Percentiles rank a stretch among this genome's conserved stretches.
Conservation (phyloP, 1,140 invertebrate genomes). For the Zaprionus camerounensis region DNA sequence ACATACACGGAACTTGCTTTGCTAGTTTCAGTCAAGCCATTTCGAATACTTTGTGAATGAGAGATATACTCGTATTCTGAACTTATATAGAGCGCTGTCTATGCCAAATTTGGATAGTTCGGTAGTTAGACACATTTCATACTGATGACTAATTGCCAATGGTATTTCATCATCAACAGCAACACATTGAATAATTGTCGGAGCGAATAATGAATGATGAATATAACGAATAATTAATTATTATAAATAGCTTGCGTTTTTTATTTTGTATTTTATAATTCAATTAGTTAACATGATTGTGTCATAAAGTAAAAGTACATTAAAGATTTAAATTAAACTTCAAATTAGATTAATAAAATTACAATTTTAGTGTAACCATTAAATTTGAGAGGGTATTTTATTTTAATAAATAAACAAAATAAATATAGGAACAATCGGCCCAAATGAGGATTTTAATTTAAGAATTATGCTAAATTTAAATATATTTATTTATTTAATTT, state of each 20-base stretch:
- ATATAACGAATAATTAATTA: neutral
- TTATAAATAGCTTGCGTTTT: neutral
- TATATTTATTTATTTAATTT: too few relatives aligned
- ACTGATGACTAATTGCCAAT: neutral
- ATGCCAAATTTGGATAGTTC: constrained; percentile 4
- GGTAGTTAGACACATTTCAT: neutral
- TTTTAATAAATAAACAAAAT: too few relatives aligned
- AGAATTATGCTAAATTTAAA: too few relatives aligned
- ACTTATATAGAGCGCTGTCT: neutral
- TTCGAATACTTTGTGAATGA: neutral
- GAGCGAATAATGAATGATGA: neutral
- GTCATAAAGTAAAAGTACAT: too few relatives aligned
- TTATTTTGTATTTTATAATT: neutral
- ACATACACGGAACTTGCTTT: neutral
- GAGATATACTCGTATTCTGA: too few relatives aligned
- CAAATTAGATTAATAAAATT: too few relatives aligned
- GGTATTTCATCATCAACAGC: constrained; percentile 2
- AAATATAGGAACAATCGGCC: too few relatives aligned
- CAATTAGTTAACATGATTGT: neutral
- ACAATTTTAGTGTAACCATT: too few relatives aligned
- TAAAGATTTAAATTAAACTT: too few relatives aligned
- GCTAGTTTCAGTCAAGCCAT: neutral
- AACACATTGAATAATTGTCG: neutral
- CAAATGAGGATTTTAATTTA: too few relatives aligned
- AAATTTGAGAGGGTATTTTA: too few relatives aligned